Evolutionary conservation across 2,113 vertebrate genomes (phyloP), one percentile per base, ranked within the genome.

Genomic region (Gavia stellata): DNA sequence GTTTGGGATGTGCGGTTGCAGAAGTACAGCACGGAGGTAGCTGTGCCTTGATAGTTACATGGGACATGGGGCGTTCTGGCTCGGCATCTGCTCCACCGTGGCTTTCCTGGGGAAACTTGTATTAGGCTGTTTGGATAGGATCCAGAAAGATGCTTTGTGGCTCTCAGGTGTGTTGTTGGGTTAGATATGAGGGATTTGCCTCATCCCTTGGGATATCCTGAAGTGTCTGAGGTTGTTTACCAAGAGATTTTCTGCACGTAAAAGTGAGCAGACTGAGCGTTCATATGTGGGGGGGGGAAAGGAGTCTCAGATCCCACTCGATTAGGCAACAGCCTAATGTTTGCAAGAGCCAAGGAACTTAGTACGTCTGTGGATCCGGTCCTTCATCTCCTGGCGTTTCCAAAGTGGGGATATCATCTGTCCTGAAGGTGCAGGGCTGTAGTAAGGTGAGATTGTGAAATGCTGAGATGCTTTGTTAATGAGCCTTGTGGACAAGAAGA

Each of bases 281-380:
- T 68, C 25, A 2, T 38, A 7, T 49, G 9, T 16, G 31, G 3
- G 26, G 15, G 8, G 2, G 4, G 10, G 5, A 12, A 44, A 50
- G 34, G 61, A 68, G 19, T 19, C 33, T 75, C 55, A 17, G 49
- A 70, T 45, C 26, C 15, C 6, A 21, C 26, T 70, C 0, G 0
- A 11, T 77, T 45, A 45, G 53, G 45, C 52, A 50, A 34, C 18
- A 80, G 25, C 15, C 19, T 45, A 56, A 28, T 18, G 44, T 50
- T 93, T 86, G 63, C 44, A 72, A 36, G 55, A 59, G 20, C 34
- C 31, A 36, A 78, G 18, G 28, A 74, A 17, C 28, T 50, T 40
- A 20, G 25, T 45, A 49, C 3, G 0, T 71, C 49, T 56, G 11
- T 81, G 63, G 31, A 33, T 56, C 14, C 16, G 42, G 45, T 81